Percentiles rank a stretch among this genome's conserved stretches.
Evolutionary conservation across 2,888 invertebrate species (phyloP).

Genomic region (Sphaerophoria taeniata): DNA sequence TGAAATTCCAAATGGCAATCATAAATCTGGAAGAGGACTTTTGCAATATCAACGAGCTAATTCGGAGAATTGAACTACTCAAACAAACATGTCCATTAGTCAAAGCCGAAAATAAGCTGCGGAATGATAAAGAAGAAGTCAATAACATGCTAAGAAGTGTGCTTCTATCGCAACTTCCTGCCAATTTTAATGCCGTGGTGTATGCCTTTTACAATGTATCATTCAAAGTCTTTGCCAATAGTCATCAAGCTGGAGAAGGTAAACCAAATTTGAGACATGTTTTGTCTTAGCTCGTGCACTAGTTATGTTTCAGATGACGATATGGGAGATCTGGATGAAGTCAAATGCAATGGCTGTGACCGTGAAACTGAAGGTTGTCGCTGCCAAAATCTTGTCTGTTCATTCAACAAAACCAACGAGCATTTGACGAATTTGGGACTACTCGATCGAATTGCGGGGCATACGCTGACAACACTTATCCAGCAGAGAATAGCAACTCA

Average conservation of each 20-base stretch:
- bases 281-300: conserved; percentile 12
- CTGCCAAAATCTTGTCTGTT: conserved; percentile 85
- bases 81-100: conserved; percentile 71
- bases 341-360: conserved; percentile 89
- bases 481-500: conserved; percentile 92
- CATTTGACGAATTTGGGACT: conserved; percentile 90
- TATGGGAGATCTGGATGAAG: conserved; percentile 85
- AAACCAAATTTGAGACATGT: conserved; percentile 66
- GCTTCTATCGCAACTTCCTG: conserved; percentile 88
- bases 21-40: conserved; percentile 78
- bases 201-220: conserved; percentile 91
- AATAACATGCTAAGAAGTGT: conserved; percentile 87
- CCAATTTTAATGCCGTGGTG: conserved; percentile 88
- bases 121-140: conserved; percentile 80
- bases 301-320: conserved; percentile 76
- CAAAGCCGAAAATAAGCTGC: conserved; percentile 65
- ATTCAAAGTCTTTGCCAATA: conserved; percentile 87
- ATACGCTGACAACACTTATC: conserved; percentile 92
- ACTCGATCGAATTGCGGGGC: conserved; percentile 92
- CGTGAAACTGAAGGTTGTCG: conserved; percentile 86
- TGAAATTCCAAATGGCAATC: conserved; percentile 79
- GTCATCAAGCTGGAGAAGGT: conserved; percentile 79
- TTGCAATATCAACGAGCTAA: conserved; percentile 76
- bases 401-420: conserved; percentile 90
- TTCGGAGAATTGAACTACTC: conserved; percentile 76